Conservation (phyloP, 2,113 vertebrate genomes). For the Prochilodus magdalenae region DNA sequence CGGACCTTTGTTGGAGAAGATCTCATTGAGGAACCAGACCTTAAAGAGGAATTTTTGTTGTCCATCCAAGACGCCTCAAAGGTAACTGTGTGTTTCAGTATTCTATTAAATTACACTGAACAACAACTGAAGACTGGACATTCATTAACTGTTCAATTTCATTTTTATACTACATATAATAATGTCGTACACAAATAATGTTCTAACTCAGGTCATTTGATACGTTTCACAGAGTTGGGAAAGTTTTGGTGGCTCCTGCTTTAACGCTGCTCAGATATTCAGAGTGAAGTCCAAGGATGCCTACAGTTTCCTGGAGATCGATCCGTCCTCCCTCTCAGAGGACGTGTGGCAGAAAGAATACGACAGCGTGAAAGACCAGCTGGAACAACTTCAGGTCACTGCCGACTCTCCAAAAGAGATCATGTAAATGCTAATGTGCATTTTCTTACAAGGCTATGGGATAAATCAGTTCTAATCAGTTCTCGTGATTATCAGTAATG, state of each 20-base stretch:
- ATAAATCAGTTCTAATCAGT: too few relatives aligned
- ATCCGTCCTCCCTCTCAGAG: neutral
- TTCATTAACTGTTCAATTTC: neutral
- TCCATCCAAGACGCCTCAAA: neutral
- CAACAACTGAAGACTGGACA: neutral
- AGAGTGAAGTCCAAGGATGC: constrained; percentile 24
- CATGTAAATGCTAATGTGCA: too few relatives aligned
- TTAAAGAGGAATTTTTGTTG: neutral
- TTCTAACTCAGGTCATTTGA: too few relatives aligned
- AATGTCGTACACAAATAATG: too few relatives aligned
- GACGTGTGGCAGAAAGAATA: constrained; percentile 23
- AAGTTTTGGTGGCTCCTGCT: neutral
- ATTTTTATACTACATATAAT: too few relatives aligned
- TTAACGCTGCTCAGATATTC: neutral
- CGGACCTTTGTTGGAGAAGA: neutral
- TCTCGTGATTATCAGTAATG: too few relatives aligned
- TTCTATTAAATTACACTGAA: neutral
- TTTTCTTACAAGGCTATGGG: too few relatives aligned
- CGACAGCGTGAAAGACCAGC: neutral
- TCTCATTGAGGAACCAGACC: neutral
- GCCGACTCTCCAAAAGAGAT: too few relatives aligned
- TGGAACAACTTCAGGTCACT: too few relatives aligned
- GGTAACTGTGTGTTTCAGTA: neutral
- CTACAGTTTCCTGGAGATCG: constrained; percentile 42
- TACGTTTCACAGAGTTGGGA: constrained; percentile 21